These are phyloP conservation scores for Therioaphis trifolii DNA, from an alignment of 2,888 invertebrate species.

Conservation along the genomic window DNA sequence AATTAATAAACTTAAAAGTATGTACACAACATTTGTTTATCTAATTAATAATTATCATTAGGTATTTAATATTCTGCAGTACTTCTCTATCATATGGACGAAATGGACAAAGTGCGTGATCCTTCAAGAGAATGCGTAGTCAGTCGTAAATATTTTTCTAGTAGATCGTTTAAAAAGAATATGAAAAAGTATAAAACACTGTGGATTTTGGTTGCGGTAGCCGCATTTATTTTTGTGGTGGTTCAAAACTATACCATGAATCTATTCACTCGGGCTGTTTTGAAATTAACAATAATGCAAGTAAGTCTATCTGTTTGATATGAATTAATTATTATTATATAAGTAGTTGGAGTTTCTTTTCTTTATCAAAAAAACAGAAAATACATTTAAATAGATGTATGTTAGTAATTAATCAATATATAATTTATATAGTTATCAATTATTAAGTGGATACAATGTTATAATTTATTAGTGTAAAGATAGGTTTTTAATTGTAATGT, in stretches of 20 bases:
- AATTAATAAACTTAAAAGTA: neutral
- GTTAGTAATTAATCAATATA: too few species aligned
- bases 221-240: neutral
- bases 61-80: too few species aligned
- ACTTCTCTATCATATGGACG: neutral
- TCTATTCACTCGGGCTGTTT: neutral
- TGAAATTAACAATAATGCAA: slow-evolving; percentile 29
- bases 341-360: too few species aligned
- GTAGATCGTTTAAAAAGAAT: neutral
- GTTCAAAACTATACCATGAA: slow-evolving; percentile 1
- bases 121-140: neutral
- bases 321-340: too few species aligned
- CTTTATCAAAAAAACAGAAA: too few species aligned
- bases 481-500: too few species aligned
- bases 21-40: neutral
- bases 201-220: neutral
- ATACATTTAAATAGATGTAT: too few species aligned
- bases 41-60: neutral
- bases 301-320: too few species aligned
- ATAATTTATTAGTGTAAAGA: too few species aligned
- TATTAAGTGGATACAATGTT: too few species aligned
- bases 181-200: neutral
- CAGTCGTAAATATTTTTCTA: neutral
- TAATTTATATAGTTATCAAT: too few species aligned
- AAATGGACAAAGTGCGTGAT: neutral